A percentile compares a stretch with the other conserved stretches of the same genome.
These are phyloP conservation scores for Lydus trimaculatus DNA, from an alignment of 2,888 invertebrate genomes.

Conservation along the genomic window DNA sequence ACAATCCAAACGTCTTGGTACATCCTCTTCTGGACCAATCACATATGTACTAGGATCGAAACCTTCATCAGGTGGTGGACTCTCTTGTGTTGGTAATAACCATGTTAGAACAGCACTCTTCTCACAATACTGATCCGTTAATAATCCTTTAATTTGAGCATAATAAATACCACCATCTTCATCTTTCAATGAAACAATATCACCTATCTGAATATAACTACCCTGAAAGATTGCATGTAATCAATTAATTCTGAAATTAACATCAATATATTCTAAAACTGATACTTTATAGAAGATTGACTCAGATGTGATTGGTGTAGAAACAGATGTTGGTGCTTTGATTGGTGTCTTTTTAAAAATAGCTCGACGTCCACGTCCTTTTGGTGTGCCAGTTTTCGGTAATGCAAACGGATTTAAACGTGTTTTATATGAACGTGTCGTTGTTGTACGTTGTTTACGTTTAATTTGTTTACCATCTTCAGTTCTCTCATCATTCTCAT, in stretches of 20 bases:
- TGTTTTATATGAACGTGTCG: constrained; percentile 62
- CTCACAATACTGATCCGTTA: constrained; percentile 92
- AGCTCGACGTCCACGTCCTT: constrained; percentile 79
- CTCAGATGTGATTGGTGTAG: constrained; percentile 82
- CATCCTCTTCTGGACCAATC: constrained; percentile 90
- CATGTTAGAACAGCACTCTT: constrained; percentile 93
- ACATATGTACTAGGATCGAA: constrained; percentile 92
- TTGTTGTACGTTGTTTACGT: constrained; percentile 65
- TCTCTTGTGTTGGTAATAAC: constrained; percentile 85
- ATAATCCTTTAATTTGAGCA: constrained; percentile 87
- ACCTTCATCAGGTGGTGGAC: constrained; percentile 77
- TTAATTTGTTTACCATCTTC: constrained; percentile 65
- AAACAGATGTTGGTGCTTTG: constrained; percentile 81
- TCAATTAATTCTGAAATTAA: constrained; percentile 8
- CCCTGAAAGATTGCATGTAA: constrained; percentile 61
- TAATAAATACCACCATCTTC: constrained; percentile 80
- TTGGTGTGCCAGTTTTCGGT: constrained; percentile 60
- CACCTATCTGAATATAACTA: constrained; percentile 86
- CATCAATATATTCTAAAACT: neutral
- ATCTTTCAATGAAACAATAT: constrained; percentile 87
- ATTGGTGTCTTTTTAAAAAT: constrained; percentile 81
- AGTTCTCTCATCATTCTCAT: constrained; percentile 51
- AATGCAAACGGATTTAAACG: constrained; percentile 59
- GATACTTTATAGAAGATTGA: constrained; percentile 78
- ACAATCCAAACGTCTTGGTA: constrained; percentile 82